Percentiles rank a stretch among this genome's conserved stretches.
Evolutionary conservation across 2,888 invertebrate genomes (phyloP).

Genomic region (Eueremaeus valkanovi): DNA sequence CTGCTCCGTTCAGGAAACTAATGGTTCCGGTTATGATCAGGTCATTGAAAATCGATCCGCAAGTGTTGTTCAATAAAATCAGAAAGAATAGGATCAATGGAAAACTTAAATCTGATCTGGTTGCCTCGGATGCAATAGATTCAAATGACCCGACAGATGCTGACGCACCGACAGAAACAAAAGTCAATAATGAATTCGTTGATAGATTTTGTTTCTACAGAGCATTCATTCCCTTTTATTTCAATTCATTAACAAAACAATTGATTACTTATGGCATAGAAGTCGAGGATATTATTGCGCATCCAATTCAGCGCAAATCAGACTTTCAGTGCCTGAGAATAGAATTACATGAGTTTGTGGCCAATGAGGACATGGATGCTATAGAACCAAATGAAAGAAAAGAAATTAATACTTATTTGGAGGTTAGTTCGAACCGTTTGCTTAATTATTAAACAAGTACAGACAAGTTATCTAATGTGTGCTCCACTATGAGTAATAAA

Average conservation of each 20-base stretch:
- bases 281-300: not conserved
- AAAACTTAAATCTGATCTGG: not conserved
- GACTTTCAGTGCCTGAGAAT: not conserved
- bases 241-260: not conserved
- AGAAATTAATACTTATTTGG: conserved; percentile 40
- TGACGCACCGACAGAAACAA: not conserved
- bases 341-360: conserved; percentile 24
- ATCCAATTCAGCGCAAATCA: not conserved
- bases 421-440: conserved; percentile 25
- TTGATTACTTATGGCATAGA: conserved; percentile 15
- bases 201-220: not conserved
- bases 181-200: no score
- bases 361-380: not conserved
- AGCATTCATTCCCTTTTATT: not conserved
- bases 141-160: no score
- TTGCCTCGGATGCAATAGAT: not conserved
- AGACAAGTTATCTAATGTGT: no score
- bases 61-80: conserved; percentile 5
- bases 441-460: no score
- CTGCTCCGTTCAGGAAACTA: conserved; percentile 3
- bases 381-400: not conserved
- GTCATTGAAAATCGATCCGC: conserved; percentile 12
- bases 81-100: not conserved
- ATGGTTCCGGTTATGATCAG: conserved; percentile 33
- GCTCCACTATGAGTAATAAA: no score